phyloP scores from a whole-genome alignment of 2,888 invertebrate genomes.

The Resseliella maxima region DNA sequence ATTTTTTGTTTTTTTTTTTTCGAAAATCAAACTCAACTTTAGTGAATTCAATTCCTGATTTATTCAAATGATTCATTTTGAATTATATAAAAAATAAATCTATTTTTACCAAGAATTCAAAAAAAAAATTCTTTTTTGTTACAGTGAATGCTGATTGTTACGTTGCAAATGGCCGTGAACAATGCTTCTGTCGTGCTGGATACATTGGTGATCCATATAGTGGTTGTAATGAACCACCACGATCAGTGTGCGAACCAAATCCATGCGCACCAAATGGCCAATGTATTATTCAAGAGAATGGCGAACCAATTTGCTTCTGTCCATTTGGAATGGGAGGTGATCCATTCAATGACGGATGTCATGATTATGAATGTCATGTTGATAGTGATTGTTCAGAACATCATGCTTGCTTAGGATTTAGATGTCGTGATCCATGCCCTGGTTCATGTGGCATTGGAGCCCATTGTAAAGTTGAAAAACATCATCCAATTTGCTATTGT shows the following conservation, averaged over 20 bases:
- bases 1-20: not conserved
- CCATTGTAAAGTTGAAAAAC: conserved; percentile 79
- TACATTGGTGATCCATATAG: conserved; percentile 83
- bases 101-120: too few relatives aligned
- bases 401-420: conserved; percentile 82
- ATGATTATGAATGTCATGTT: conserved; percentile 82
- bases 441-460: conserved; percentile 83
- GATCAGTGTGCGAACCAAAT: conserved; percentile 79
- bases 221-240: conserved; percentile 78
- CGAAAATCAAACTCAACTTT: too few relatives aligned
- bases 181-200: conserved; percentile 83
- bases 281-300: conserved; percentile 76
- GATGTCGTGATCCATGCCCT: conserved; percentile 84
- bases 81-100: too few relatives aligned
- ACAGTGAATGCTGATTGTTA: conserved; percentile 83
- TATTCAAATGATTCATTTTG: not conserved
- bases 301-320: conserved; percentile 79
- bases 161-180: conserved; percentile 82
- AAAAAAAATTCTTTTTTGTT: not conserved
- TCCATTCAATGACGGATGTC: conserved; percentile 77
- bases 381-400: conserved; percentile 81
- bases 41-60: too few relatives aligned
- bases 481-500: conserved; percentile 84
- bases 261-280: conserved; percentile 82
- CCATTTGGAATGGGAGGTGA: conserved; percentile 81